Conservation (phyloP, 1,140 invertebrate species). For the Sinella curviseta region DNA sequence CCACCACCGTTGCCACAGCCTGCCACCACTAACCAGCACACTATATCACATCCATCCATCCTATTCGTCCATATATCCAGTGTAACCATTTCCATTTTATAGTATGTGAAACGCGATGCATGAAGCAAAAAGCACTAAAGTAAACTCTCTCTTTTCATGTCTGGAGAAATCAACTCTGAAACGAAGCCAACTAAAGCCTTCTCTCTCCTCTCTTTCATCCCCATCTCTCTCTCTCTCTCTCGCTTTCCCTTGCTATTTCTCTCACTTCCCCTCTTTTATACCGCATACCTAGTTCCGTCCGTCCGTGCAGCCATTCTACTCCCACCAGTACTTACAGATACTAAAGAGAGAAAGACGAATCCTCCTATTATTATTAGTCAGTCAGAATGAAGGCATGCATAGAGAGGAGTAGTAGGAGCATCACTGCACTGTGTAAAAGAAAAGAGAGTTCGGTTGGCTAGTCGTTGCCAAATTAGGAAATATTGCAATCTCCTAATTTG, state of each 20-base stretch:
- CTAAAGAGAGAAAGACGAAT: background rate
- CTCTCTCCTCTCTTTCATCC: slow-evolving; percentile 18
- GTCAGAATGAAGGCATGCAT: background rate
- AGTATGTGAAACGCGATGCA: background rate
- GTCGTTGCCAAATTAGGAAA: slow-evolving; percentile 24
- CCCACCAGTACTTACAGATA: background rate
- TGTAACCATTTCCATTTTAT: slow-evolving; percentile 19
- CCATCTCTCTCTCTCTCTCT: background rate
- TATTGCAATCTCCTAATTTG: slow-evolving; percentile 27
- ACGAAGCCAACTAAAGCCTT: slow-evolving; percentile 21
- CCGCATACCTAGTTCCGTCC: no score
- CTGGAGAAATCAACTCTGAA: slow-evolving; percentile 25
- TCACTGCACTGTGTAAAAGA: background rate
- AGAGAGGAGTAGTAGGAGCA: background rate
- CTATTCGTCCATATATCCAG: background rate
- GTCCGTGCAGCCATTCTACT: no score
- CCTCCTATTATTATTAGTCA: background rate
- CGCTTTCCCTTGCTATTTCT: background rate
- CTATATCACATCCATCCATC: slow-evolving; percentile 10
- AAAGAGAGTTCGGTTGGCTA: background rate
- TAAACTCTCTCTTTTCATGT: slow-evolving; percentile 27
- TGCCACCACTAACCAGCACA: background rate
- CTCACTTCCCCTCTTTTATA: background rate
- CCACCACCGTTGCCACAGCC: background rate
- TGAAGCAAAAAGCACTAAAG: slow-evolving; percentile 7